Percentiles rank a stretch among this genome's conserved stretches.
Evolutionary conservation across 2,113 vertebrate genomes (phyloP).

Genomic region (Cyrtonyx montezumae): DNA sequence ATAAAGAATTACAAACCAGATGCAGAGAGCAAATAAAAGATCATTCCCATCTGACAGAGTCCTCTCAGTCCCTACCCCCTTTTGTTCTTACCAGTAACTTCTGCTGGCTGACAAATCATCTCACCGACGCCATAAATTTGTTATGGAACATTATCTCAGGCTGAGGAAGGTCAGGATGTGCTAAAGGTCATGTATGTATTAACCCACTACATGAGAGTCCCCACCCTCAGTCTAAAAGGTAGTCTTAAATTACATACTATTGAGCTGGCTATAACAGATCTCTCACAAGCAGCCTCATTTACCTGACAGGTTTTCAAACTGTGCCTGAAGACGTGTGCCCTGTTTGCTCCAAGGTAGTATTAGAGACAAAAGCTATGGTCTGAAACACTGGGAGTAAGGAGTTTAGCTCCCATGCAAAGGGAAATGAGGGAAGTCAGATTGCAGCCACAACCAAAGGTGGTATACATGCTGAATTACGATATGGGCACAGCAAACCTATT

Average conservation of each 20-base stretch:
- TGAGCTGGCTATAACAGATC: constrained; percentile 28
- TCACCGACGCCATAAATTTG: constrained; percentile 72
- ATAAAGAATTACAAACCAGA: neutral
- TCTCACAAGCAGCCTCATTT: constrained; percentile 61
- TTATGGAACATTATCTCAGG: constrained; percentile 76
- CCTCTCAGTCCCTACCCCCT: neutral
- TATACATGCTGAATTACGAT: fast-evolving
- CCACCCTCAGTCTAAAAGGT: constrained; percentile 40
- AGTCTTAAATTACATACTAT: constrained; percentile 61
- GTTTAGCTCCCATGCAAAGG: neutral
- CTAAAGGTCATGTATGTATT: constrained; percentile 75
- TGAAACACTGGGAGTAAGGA: neutral
- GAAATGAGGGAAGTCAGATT: fast-evolving
- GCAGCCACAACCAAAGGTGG: neutral
- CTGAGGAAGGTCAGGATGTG: constrained; percentile 69
- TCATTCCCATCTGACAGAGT: neutral
- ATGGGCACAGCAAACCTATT: neutral
- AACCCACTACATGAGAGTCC: constrained; percentile 56
- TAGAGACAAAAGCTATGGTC: neutral
- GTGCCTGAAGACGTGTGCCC: neutral
- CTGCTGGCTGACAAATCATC: constrained; percentile 70
- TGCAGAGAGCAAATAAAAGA: constrained; percentile 41
- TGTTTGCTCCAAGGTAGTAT: neutral
- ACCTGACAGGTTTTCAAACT: neutral
- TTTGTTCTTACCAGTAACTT: constrained; percentile 55